These are phyloP conservation scores for Cremastinae sp. DNA, from an alignment of 2,888 invertebrate genomes.

Conservation along the genomic window DNA sequence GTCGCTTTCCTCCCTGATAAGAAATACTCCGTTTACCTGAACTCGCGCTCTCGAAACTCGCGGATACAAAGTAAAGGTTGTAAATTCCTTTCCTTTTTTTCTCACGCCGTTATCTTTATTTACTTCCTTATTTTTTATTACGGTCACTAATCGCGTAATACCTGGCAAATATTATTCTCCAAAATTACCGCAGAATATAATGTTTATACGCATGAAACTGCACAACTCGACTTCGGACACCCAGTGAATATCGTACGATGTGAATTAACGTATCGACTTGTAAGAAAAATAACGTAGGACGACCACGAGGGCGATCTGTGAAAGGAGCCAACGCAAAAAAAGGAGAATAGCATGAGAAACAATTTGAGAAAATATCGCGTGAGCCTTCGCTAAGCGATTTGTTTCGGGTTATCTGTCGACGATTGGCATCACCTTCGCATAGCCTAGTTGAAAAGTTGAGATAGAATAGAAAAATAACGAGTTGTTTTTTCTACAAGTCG, in stretches of 20 bases:
- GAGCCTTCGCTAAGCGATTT: slow-evolving; percentile 18
- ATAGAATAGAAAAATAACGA: no score
- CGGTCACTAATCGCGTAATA: no score
- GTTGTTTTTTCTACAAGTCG: no score
- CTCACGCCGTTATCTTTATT: slow-evolving; percentile 1
- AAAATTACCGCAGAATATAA: no score
- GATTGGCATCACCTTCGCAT: slow-evolving; percentile 10
- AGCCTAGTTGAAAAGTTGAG: no score
- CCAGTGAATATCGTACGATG: not conserved
- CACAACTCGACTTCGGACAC: not conserved
- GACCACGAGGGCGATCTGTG: slow-evolving; percentile 19
- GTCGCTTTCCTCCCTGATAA: slow-evolving; percentile 52
- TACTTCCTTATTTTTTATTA: slow-evolving; percentile 5
- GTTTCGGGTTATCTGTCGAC: slow-evolving; percentile 21
- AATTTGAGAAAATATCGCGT: slow-evolving; percentile 21
- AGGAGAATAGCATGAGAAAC: not conserved
- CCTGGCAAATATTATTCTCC: no score
- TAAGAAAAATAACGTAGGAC: slow-evolving; percentile 19
- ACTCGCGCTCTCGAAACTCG: slow-evolving; percentile 14
- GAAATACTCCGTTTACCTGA: slow-evolving; percentile 24
- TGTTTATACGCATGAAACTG: no score
- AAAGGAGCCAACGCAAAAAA: slow-evolving; percentile 13
- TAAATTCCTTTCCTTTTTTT: not conserved
- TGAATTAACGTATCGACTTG: no score
- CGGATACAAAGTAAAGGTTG: not conserved